A percentile compares a stretch with the other conserved stretches of the same genome.
phyloP scores from a whole-genome alignment of 2,113 vertebrate species.

The Atractosteus spatula region DNA sequence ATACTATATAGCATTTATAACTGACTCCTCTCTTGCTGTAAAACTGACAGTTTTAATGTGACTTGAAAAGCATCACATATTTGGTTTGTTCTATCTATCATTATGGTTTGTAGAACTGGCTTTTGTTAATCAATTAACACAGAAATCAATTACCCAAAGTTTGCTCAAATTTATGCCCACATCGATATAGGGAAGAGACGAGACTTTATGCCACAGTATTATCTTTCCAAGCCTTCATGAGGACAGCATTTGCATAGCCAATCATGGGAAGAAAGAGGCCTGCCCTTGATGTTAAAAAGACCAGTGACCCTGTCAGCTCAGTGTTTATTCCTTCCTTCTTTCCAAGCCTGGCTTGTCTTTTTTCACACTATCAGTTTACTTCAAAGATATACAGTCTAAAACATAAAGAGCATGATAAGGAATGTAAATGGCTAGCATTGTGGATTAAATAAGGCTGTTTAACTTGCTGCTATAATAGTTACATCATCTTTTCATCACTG shows the following conservation, averaged over 20 bases:
- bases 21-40: too few species aligned
- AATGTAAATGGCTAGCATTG: not conserved
- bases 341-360: not conserved
- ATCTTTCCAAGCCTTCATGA: not conserved
- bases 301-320: slow-evolving; percentile 4
- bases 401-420: not conserved
- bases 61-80: too few species aligned
- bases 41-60: too few species aligned
- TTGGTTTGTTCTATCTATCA: too few species aligned
- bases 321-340: slow-evolving; percentile 1
- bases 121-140: not conserved
- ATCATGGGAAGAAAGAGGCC: not conserved
- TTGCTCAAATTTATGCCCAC: not conserved
- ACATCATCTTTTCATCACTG: too few species aligned
- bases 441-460: too few species aligned
- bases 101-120: not conserved
- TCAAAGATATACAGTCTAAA: not conserved
- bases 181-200: not conserved
- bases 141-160: too few species aligned
- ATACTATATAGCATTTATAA: too few species aligned
- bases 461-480: too few species aligned
- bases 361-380: slow-evolving; percentile 5
- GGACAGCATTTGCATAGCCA: not conserved
- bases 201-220: not conserved
- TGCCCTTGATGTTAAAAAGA: slow-evolving; percentile 13